Percentiles rank a stretch among this genome's conserved stretches.
Conservation (phyloP, 2,888 invertebrate species). For the Drosophila yooni region DNA sequence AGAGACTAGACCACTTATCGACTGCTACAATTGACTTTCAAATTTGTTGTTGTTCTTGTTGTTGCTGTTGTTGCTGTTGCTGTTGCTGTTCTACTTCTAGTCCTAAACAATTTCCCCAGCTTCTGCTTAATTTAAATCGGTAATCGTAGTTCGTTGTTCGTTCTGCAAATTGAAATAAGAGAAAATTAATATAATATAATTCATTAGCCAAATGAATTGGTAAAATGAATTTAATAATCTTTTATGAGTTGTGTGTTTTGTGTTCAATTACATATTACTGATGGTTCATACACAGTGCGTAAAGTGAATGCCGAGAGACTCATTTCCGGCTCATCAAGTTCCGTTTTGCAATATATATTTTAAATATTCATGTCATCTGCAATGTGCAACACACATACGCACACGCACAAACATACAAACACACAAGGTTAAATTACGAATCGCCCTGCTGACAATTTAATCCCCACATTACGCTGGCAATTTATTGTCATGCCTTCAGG, state of each 20-base stretch:
- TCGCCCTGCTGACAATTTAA: slow-evolving; percentile 57
- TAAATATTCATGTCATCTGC: slow-evolving; percentile 56
- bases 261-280: slow-evolving; percentile 31
- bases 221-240: slow-evolving; percentile 1
- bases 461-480: slow-evolving; percentile 47
- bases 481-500: slow-evolving; percentile 28
- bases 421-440: slow-evolving; percentile 32
- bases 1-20: slow-evolving; percentile 49
- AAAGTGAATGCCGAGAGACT: slow-evolving; percentile 27
- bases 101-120: slow-evolving; percentile 59
- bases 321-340: slow-evolving; percentile 58
- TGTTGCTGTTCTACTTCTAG: slow-evolving; percentile 20
- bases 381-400: slow-evolving; percentile 2
- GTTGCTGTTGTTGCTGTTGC: slow-evolving; percentile 26
- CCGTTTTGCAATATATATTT: slow-evolving; percentile 41
- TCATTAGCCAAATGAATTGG: slow-evolving; percentile 33
- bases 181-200: slow-evolving; percentile 11
- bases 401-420: neutral
- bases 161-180: slow-evolving; percentile 69
- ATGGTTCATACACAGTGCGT: slow-evolving; percentile 8
- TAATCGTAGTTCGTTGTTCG: slow-evolving; percentile 76
- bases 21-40: slow-evolving; percentile 34
- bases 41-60: slow-evolving; percentile 27
- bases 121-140: slow-evolving; percentile 72
- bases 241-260: neutral